Evolutionary conservation across 2,888 invertebrate species (phyloP).

Genomic region (Mythimna lalbum): DNA sequence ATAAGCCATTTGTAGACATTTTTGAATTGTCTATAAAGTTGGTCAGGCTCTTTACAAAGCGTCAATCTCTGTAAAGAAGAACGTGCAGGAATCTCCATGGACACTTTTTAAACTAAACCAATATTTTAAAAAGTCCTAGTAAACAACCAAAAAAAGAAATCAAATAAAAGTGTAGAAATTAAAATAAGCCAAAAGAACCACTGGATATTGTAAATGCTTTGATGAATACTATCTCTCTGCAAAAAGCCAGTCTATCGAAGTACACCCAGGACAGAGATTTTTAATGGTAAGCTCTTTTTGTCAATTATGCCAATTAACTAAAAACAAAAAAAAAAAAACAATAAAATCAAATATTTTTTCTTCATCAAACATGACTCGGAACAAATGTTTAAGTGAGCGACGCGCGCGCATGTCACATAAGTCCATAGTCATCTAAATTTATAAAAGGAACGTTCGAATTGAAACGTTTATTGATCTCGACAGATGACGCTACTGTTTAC

Average conservation of each 20-base stretch:
- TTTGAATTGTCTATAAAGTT: no score
- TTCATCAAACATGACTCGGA: conserved; percentile 36
- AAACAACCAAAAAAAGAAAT: no score
- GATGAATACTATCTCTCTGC: neutral
- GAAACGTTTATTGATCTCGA: conserved; percentile 76
- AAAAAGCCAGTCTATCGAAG: neutral
- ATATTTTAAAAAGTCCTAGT: no score
- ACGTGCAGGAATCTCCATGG: no score
- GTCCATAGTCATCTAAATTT: conserved; percentile 62
- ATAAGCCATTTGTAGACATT: no score
- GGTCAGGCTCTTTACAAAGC: no score
- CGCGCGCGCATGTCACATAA: conserved; percentile 59
- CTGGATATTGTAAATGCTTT: no score
- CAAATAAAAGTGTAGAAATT: no score
- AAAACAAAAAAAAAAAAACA: conserved; percentile 2
- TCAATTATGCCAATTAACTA: neutral
- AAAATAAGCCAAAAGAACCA: no score
- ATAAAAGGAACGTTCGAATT: conserved; percentile 65
- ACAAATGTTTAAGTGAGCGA: conserved; percentile 57
- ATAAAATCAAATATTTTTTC: conserved; percentile 20
- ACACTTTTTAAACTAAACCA: no score
- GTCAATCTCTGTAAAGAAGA: no score
- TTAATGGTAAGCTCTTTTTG: neutral
- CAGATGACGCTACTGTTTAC: conserved; percentile 73
- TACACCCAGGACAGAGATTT: neutral